phyloP scores from a whole-genome alignment of 1,140 invertebrate genomes.

The Pissodes strobi region DNA sequence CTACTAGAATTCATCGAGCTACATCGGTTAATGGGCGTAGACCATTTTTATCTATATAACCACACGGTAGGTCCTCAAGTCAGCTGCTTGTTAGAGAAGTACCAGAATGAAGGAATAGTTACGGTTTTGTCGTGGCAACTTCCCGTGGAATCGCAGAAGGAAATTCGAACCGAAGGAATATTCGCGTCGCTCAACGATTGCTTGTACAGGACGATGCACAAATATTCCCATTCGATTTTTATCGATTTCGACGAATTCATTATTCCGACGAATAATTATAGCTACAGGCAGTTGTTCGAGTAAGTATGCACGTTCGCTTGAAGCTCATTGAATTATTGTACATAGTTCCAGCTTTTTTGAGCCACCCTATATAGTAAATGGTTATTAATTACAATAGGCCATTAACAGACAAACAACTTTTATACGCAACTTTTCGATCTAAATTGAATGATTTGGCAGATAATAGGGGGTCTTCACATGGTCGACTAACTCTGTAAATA shows the following conservation, averaged over 20 bases:
- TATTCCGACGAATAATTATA: constrained; percentile 76
- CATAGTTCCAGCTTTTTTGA: too few species aligned
- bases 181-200: constrained; percentile 94
- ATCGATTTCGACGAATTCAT: constrained; percentile 92
- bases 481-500: too few species aligned
- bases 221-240: constrained; percentile 77
- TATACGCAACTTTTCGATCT: too few species aligned
- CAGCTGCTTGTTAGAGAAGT: constrained; percentile 68
- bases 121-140: constrained; percentile 87
- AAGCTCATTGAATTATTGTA: too few species aligned
- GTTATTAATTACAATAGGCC: too few species aligned
- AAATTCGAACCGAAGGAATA: constrained; percentile 89
- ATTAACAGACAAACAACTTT: too few species aligned
- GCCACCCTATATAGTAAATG: too few species aligned
- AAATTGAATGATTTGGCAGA: too few species aligned
- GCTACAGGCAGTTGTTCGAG: constrained; percentile 67
- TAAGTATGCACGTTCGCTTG: too few species aligned
- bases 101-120: constrained; percentile 64
- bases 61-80: constrained; percentile 82
- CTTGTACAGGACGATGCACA: constrained; percentile 85
- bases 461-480: too few species aligned
- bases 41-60: constrained; percentile 92
- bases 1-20: constrained; percentile 92
- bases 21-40: constrained; percentile 82
- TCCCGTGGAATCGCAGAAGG: constrained; percentile 84